Evolutionary conservation across 1,140 invertebrate genomes (phyloP).

Genomic region (Elysia chlorotica): DNA sequence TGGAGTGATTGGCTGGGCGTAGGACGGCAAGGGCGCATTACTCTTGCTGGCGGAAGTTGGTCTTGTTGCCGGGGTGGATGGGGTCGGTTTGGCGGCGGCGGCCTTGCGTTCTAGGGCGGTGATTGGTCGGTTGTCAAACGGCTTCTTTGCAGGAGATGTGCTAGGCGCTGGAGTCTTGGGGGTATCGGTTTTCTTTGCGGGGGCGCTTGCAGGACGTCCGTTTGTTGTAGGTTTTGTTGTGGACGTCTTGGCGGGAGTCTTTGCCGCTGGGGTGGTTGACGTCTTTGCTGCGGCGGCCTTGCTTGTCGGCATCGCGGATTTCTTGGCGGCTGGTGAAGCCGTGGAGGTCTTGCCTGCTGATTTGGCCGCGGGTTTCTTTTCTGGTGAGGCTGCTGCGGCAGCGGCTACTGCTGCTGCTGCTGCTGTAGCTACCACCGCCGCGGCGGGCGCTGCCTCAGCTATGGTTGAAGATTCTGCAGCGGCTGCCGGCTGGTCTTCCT

Average conservation of each 20-base stretch:
- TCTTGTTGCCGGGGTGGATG: not conserved
- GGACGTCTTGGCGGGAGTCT: not conserved
- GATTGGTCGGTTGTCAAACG: not conserved
- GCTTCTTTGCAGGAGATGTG: not conserved
- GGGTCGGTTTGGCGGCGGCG: not conserved
- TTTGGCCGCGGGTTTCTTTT: not conserved
- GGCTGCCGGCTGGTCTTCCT: not conserved
- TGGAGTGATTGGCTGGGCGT: conserved; percentile 2
- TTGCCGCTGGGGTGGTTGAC: not conserved
- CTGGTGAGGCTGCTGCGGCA: not conserved
- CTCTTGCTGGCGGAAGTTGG: not conserved
- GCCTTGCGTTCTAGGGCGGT: not conserved
- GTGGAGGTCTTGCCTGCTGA: not conserved
- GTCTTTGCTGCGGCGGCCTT: not conserved
- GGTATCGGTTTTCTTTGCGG: not conserved
- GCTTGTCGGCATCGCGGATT: no score
- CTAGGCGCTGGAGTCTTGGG: not conserved
- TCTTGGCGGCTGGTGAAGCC: not conserved
- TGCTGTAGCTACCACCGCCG: not conserved
- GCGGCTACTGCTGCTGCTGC: not conserved
- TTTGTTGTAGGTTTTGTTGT: not conserved
- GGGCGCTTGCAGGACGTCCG: not conserved
- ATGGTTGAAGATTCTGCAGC: no score
- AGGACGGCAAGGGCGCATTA: not conserved
- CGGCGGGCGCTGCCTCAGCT: not conserved